Evolutionary conservation across 2,113 vertebrate species (phyloP), one percentile per base, ranked within the genome.

Genomic region (Macrotus californicus): DNA sequence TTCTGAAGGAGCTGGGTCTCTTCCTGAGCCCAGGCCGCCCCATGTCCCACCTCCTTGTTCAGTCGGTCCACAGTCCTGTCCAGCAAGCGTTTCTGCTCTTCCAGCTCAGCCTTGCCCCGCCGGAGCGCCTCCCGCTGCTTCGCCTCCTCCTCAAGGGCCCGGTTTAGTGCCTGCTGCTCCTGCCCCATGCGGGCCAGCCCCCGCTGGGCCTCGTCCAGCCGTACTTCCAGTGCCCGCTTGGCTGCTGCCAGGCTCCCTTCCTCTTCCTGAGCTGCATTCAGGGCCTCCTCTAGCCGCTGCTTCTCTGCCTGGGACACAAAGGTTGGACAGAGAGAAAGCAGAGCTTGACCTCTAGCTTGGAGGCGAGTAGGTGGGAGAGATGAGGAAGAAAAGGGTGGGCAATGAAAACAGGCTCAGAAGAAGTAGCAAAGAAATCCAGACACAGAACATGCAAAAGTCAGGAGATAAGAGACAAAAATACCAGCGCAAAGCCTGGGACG

Each of bases 121-220:
- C 93, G 96, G 19, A 97, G 98, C 31, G 70, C 98, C 97, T 97
- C 99, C 97, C 97, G 98, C 98, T 98, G 98, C 98, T 93, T 98
- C 96, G 91, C 96, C 67, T 98, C 98, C 29, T 99, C 99, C 80
- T 98, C 98, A 0, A 83, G 96, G 6, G 98, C 98, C 0, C 88
- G 95, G 7, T 34, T 96, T 80, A 99, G 97, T 14, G 98, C 99
- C 92, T 97, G 98, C 56, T 99, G 98, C 97, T 99, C 98, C 96
- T 99, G 98, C 0, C 97, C 96, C 73, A 99, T 92, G 41, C 98
- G 84, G 3, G 96, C 84, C 94, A 99, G 98, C 72, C 95, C 91
- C 2, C 98, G 72, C 97, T 98, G 98, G 0, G 98, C 96, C 79
- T 99, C 99, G 0, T 99, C 99, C 67, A 99, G 98, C 69, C 98